These are phyloP conservation scores for Bursaphelenchus mucronatus DNA, from an alignment of 1,140 invertebrate species.

Conservation along the genomic window DNA sequence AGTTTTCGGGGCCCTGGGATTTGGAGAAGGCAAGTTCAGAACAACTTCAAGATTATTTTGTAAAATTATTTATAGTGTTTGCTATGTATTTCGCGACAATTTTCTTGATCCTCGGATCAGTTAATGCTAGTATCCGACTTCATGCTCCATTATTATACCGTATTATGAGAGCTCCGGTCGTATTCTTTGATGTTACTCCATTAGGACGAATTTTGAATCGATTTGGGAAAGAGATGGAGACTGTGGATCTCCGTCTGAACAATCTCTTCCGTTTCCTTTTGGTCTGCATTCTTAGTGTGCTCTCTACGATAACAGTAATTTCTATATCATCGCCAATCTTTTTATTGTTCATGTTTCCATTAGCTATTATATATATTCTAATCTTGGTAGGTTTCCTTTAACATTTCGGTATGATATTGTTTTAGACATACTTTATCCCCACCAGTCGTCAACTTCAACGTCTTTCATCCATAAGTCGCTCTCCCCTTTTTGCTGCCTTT, in stretches of 20 bases:
- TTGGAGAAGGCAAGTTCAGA: neutral
- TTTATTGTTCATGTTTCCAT: constrained; percentile 7
- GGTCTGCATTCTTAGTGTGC: constrained; percentile 1
- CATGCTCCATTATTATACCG: constrained; percentile 73
- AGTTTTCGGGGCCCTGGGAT: constrained; percentile 3
- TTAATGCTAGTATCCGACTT: constrained; percentile 71
- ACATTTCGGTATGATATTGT: neutral
- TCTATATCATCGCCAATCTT: constrained; percentile 5
- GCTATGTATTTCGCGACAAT: constrained; percentile 50
- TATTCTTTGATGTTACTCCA: constrained; percentile 69
- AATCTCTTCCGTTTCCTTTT: constrained; percentile 7
- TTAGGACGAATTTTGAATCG: constrained; percentile 71
- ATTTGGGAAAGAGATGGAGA: constrained; percentile 68
- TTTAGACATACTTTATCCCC: constrained; percentile 64
- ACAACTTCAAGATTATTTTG: neutral
- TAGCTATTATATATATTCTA: constrained; percentile 7
- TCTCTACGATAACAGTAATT: constrained; percentile 10
- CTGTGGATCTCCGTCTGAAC: constrained; percentile 14
- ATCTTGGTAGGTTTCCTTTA: neutral
- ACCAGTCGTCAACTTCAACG: constrained; percentile 65
- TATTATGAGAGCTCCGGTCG: constrained; percentile 70
- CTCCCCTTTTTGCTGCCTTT: constrained; percentile 65
- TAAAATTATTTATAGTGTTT: constrained; percentile 3
- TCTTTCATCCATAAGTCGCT: constrained; percentile 64
- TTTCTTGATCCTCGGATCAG: constrained; percentile 59